Evolutionary conservation across 2,113 vertebrate species (phyloP).

Genomic region (Abramis brama): DNA sequence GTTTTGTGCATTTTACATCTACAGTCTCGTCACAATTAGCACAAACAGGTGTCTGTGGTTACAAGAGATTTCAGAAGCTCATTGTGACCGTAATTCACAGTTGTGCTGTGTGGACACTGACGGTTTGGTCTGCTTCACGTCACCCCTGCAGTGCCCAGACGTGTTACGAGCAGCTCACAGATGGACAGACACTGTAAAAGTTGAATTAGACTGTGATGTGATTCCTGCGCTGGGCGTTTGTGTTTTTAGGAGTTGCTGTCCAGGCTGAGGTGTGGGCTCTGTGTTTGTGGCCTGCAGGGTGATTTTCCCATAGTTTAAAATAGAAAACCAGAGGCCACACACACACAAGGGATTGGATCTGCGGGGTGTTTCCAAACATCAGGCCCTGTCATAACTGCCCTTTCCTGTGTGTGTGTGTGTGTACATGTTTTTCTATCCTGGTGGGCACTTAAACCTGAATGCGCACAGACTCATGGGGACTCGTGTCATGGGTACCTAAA

Average conservation of each 20-base stretch:
- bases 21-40: not conserved
- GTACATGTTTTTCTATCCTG: too few relatives aligned
- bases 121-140: constrained; percentile 18
- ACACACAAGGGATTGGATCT: constrained; percentile 55
- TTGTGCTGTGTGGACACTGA: not conserved
- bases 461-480: too few relatives aligned
- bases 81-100: not conserved
- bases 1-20: not conserved
- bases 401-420: not conserved
- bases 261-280: constrained; percentile 1
- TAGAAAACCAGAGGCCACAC: constrained; percentile 47
- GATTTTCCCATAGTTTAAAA: constrained; percentile 32
- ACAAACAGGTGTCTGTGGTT: constrained; percentile 2
- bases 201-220: not conserved
- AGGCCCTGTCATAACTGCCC: constrained; percentile 57
- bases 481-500: too few relatives aligned
- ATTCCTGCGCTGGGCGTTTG: constrained; percentile 1
- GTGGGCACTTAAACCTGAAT: too few relatives aligned
- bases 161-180: not conserved
- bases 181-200: not conserved
- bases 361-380: constrained; percentile 52
- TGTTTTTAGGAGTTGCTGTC: constrained; percentile 8
- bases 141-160: not conserved
- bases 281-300: constrained; percentile 9
- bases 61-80: constrained; percentile 4